These are phyloP conservation scores for Euzophera pinguis DNA, from an alignment of 2,888 invertebrate species.

Conservation along the genomic window DNA sequence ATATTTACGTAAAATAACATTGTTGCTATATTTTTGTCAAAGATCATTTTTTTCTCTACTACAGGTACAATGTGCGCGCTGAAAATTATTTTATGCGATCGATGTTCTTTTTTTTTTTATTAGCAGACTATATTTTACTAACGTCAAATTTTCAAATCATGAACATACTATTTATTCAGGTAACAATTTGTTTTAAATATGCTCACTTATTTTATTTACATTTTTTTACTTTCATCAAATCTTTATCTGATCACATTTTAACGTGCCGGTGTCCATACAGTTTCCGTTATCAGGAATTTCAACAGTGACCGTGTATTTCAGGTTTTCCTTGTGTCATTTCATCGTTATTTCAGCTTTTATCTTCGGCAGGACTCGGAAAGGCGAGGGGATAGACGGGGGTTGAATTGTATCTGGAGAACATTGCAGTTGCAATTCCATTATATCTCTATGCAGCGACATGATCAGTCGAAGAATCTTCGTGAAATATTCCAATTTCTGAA, in stretches of 20 bases:
- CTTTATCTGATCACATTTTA: slow-evolving; percentile 23
- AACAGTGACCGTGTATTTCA: slow-evolving; percentile 39
- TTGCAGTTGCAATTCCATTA: slow-evolving; percentile 63
- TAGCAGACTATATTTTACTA: no score
- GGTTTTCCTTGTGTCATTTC: slow-evolving; percentile 53
- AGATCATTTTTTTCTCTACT: no score
- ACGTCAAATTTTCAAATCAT: no score
- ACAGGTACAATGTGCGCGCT: no score
- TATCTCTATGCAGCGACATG: slow-evolving; percentile 67
- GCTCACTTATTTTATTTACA: neutral
- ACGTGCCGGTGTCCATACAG: slow-evolving; percentile 17
- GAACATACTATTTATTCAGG: no score
- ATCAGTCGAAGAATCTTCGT: slow-evolving; percentile 68
- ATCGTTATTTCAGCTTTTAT: slow-evolving; percentile 63
- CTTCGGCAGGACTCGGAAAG: slow-evolving; percentile 49
- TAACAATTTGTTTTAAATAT: neutral
- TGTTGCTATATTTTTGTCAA: no score
- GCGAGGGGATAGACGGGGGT: slow-evolving; percentile 25
- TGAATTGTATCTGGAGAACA: slow-evolving; percentile 36
- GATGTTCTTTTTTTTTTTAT: no score
- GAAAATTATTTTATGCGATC: no score
- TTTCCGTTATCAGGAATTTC: slow-evolving; percentile 31
- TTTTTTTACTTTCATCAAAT: slow-evolving; percentile 10
- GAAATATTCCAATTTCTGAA: slow-evolving; percentile 70
- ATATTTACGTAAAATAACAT: no score